Evolutionary conservation across 2,797 vertebrate species (phyloP).

Genomic region (Cirrhinus mrigala): DNA sequence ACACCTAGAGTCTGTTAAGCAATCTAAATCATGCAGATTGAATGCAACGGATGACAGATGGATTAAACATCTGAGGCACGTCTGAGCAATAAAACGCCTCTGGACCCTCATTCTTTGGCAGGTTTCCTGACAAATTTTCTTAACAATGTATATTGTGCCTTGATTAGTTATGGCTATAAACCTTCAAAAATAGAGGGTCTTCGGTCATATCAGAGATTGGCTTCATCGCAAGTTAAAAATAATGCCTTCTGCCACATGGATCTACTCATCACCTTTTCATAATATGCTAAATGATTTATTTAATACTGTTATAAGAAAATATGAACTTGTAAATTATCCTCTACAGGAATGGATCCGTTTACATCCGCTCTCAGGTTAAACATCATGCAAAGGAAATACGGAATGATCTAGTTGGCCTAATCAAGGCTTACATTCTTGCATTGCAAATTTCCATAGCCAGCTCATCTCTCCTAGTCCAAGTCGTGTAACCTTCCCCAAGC

Average conservation of each 20-base stretch:
- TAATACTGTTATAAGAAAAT: conserved; percentile 28
- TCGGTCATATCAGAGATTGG: not conserved
- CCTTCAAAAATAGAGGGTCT: not conserved
- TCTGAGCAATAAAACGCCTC: conserved; percentile 2
- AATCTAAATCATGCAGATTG: not conserved
- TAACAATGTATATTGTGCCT: conserved; percentile 19
- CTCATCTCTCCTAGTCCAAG: conserved; percentile 39
- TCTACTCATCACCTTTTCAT: conserved; percentile 38
- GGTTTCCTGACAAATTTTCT: conserved; percentile 9
- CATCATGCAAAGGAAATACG: conserved; percentile 41
- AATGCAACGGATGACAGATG: conserved; percentile 12
- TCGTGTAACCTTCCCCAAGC: conserved; percentile 34
- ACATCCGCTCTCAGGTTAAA: conserved; percentile 26
- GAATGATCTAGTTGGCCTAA: conserved; percentile 39
- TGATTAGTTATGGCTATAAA: conserved; percentile 30
- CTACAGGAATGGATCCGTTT: conserved; percentile 1
- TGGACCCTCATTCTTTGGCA: conserved; percentile 24
- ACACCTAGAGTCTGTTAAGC: not conserved
- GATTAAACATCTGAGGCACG: conserved; percentile 1
- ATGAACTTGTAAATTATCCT: conserved; percentile 22
- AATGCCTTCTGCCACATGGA: conserved; percentile 21
- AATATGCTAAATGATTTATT: conserved; percentile 29
- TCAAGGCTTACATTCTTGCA: conserved; percentile 45
- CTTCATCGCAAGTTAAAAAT: conserved; percentile 14
- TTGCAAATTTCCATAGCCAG: conserved; percentile 37